Conservation (phyloP, 2,888 invertebrate genomes). For the Siphonodentalium dalli region DNA sequence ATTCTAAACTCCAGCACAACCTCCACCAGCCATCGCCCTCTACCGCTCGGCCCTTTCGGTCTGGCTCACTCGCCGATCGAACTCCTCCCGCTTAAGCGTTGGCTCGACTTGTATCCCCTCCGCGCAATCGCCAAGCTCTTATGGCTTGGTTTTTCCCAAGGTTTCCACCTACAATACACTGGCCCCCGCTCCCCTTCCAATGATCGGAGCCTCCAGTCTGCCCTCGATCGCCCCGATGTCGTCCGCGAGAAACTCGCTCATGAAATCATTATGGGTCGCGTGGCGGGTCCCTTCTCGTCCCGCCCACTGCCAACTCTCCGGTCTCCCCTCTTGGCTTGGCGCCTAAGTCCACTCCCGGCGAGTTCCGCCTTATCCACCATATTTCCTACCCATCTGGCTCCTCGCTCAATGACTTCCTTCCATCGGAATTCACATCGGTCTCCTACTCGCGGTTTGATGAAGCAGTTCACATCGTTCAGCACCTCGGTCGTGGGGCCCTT, state of each 20-base stretch:
- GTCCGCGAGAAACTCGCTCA: conserved; percentile 13
- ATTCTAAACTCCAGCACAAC: too few species aligned
- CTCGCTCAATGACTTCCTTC: too few species aligned
- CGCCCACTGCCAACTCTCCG: conserved; percentile 10
- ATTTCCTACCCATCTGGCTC: conserved; percentile 14
- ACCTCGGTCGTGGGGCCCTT: too few species aligned
- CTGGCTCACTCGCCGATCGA: too few species aligned
- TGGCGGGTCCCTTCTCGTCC: conserved; percentile 16
- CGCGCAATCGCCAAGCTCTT: too few species aligned
- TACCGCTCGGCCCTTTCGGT: too few species aligned
- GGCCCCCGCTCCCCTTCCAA: conserved; percentile 9
- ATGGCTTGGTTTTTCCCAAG: conserved; percentile 11
- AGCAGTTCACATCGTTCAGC: too few species aligned
- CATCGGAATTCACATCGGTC: too few species aligned
- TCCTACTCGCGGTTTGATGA: too few species aligned
- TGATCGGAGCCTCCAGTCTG: conserved; percentile 18
- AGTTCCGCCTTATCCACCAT: conserved; percentile 25
- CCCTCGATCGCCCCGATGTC: not conserved
- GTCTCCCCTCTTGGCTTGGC: conserved; percentile 25
- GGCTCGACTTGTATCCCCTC: too few species aligned
- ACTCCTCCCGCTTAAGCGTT: too few species aligned
- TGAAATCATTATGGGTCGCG: conserved; percentile 20
- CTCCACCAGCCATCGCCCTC: too few species aligned
- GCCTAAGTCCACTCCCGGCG: conserved; percentile 17
- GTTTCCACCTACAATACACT: conserved; percentile 20